phyloP scores from a whole-genome alignment of 2,888 invertebrate genomes.

The Hecatera dysodea region DNA sequence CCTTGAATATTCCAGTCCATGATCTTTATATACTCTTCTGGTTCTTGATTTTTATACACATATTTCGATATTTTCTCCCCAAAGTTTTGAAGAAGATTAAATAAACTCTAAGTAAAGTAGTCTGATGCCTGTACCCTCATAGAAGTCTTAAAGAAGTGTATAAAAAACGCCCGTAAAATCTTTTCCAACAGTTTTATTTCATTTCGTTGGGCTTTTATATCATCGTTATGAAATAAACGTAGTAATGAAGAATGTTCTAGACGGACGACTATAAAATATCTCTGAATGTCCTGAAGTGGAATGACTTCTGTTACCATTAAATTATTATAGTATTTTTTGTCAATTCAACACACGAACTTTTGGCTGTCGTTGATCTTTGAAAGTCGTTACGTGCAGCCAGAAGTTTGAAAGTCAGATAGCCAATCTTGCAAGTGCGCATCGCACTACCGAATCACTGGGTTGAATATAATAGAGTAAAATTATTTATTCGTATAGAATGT shows the following conservation, averaged over 20 bases:
- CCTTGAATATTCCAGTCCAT: too few species aligned
- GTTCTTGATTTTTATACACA: too few species aligned
- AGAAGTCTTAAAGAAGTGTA: slow-evolving; percentile 48
- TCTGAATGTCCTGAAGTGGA: slow-evolving; percentile 6
- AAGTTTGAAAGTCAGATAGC: too few species aligned
- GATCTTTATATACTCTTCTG: too few species aligned
- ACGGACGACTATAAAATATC: slow-evolving; percentile 15
- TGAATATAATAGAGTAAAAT: too few species aligned
- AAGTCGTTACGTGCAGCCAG: too few species aligned
- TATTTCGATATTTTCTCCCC: background rate
- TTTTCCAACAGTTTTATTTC: slow-evolving; percentile 38
- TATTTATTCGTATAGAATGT: too few species aligned
- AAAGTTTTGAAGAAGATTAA: background rate
- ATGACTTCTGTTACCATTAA: background rate
- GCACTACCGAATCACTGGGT: too few species aligned
- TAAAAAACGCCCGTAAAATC: slow-evolving; percentile 46
- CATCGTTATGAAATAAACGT: slow-evolving; percentile 44
- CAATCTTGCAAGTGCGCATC: too few species aligned
- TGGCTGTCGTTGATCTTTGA: too few species aligned
- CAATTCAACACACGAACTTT: too few species aligned
- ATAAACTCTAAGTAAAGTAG: background rate
- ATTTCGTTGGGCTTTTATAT: slow-evolving; percentile 36
- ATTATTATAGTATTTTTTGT: background rate
- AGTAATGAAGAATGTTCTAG: slow-evolving; percentile 23
- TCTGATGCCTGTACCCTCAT: background rate